A percentile compares a stretch with the other conserved stretches of the same genome.
phyloP scores from a whole-genome alignment of 2,888 invertebrate genomes.

The Troides oblongomaculatus region DNA sequence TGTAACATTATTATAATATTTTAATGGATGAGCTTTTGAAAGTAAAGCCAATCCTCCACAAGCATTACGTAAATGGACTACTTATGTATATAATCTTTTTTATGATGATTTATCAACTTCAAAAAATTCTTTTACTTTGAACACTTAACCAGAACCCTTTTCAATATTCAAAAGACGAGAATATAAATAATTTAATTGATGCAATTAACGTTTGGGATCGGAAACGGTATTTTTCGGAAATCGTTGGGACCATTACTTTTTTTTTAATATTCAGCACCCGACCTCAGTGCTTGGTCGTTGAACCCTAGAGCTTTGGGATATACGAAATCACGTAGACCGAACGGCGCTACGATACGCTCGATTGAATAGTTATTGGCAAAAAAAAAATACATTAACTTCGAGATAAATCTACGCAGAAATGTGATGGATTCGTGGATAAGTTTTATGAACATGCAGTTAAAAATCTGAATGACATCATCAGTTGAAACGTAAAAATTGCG shows the following conservation, averaged over 20 bases:
- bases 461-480: constrained; percentile 33
- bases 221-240: constrained; percentile 67
- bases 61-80: no score
- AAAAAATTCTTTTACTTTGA: no score
- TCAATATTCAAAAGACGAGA: constrained; percentile 28
- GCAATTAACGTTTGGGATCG: constrained; percentile 65
- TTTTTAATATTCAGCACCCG: constrained; percentile 51
- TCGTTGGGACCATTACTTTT: constrained; percentile 39
- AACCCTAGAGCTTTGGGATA: constrained; percentile 52
- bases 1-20: no score
- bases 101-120: no score
- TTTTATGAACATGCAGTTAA: constrained; percentile 24
- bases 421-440: constrained; percentile 48
- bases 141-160: constrained; percentile 5
- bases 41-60: no score
- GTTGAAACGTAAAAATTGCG: background rate
- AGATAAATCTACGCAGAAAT: constrained; percentile 38
- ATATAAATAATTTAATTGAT: constrained; percentile 49
- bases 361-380: constrained; percentile 32
- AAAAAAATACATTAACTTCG: constrained; percentile 34
- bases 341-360: constrained; percentile 58
- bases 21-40: no score
- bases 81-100: no score
- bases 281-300: constrained; percentile 63
- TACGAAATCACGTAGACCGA: constrained; percentile 58